phyloP scores from a whole-genome alignment of 2,797 vertebrate species.

The Iguana delicatissima region DNA sequence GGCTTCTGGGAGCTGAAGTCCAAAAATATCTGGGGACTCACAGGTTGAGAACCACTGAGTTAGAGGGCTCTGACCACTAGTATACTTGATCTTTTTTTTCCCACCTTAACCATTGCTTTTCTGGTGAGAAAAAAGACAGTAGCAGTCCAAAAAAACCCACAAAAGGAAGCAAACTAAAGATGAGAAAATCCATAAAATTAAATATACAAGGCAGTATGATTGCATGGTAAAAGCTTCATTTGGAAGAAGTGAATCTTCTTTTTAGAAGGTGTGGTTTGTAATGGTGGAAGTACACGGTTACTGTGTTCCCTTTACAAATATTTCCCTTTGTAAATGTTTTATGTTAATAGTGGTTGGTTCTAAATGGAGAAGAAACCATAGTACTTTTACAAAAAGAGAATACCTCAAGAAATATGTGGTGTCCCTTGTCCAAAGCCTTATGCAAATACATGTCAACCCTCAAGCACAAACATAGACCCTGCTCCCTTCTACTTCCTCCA shows the following conservation, averaged over 20 bases:
- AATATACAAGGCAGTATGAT: not conserved
- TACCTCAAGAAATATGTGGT: slow-evolving; percentile 16
- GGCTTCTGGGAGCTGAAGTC: no score
- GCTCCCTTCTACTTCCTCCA: not conserved
- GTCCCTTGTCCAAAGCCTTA: slow-evolving; percentile 27
- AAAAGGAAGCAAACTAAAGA: not conserved
- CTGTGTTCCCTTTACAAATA: slow-evolving; percentile 36
- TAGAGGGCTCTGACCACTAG: not conserved
- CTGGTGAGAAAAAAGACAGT: not conserved
- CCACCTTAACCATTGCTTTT: not conserved
- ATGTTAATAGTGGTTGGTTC: not conserved
- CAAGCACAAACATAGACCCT: not conserved
- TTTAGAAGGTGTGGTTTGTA: no score
- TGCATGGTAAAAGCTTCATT: not conserved
- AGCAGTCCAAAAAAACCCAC: not conserved
- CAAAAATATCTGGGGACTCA: no score
- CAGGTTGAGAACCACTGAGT: no score
- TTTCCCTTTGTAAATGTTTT: not conserved
- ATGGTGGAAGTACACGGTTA: slow-evolving; percentile 5
- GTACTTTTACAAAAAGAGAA: slow-evolving; percentile 35
- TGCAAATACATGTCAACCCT: slow-evolving; percentile 40
- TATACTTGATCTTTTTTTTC: not conserved
- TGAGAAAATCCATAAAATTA: not conserved
- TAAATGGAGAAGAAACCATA: slow-evolving; percentile 38
- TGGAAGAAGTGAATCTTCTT: not conserved